Evolutionary conservation across 2,888 invertebrate species (phyloP).

Genomic region (Hemaris fuciformis): DNA sequence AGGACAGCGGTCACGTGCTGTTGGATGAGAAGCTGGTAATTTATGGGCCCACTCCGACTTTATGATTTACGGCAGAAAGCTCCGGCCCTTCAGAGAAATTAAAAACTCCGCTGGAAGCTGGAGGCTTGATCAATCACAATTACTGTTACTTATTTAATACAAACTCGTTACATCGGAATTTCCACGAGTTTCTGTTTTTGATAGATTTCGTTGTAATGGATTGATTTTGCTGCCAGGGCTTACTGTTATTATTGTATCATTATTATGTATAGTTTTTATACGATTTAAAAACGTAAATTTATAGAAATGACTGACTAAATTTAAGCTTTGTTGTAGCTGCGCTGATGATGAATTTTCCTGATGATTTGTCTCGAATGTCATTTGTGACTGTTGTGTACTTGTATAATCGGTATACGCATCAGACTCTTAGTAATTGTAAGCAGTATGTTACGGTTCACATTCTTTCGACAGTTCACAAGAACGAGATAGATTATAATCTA

Average conservation of each 20-base stretch:
- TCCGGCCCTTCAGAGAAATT: not conserved
- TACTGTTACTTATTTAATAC: slow-evolving; percentile 1
- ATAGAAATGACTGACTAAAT: too few relatives aligned
- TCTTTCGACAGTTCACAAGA: too few relatives aligned
- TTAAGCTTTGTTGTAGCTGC: too few relatives aligned
- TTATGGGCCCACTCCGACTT: not conserved
- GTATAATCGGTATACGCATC: too few relatives aligned
- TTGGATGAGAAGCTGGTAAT: not conserved
- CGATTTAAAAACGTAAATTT: too few relatives aligned
- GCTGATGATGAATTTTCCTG: too few relatives aligned
- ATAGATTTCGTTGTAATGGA: not conserved
- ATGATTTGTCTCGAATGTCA: too few relatives aligned
- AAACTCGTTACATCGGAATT: not conserved
- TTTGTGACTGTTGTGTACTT: too few relatives aligned
- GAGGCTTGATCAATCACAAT: not conserved
- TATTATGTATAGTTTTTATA: too few relatives aligned
- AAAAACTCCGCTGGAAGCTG: not conserved
- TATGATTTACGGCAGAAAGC: not conserved
- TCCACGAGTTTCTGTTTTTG: not conserved
- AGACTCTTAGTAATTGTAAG: too few relatives aligned
- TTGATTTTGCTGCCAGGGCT: not conserved
- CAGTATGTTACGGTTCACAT: too few relatives aligned
- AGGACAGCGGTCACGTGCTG: not conserved
- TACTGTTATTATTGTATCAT: not conserved
- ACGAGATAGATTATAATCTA: too few relatives aligned